Evolutionary conservation across 2,797 vertebrate genomes (phyloP).

Genomic region (Cetoscarus ocellatus): DNA sequence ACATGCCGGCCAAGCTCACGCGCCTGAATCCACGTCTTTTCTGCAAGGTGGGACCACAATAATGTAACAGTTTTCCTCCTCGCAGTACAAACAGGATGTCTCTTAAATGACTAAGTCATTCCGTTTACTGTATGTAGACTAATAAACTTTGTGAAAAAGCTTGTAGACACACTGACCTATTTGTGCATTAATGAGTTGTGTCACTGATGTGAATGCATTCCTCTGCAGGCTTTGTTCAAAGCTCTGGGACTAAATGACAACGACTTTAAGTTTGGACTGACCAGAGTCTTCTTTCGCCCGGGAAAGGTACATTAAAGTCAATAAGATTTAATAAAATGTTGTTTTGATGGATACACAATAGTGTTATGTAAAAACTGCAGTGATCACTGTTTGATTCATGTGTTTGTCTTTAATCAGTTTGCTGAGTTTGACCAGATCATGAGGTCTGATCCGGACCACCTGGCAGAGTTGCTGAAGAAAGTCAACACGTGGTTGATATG

Average conservation of each 20-base stretch:
- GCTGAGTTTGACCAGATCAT: slow-evolving; percentile 99
- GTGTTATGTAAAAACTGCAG: background rate
- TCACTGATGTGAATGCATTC: slow-evolving; percentile 26
- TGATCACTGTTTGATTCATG: background rate
- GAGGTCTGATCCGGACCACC: slow-evolving; percentile 98
- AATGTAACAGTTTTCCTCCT: slow-evolving; percentile 1
- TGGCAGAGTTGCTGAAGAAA: slow-evolving; percentile 93
- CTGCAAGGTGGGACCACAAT: slow-evolving; percentile 90
- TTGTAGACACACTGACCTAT: slow-evolving; percentile 9
- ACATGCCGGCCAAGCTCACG: slow-evolving; percentile 94
- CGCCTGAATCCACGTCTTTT: slow-evolving; percentile 96
- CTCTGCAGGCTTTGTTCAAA: slow-evolving; percentile 95
- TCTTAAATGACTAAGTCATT: slow-evolving; percentile 29
- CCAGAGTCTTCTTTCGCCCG: slow-evolving; percentile 97
- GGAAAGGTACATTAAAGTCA: slow-evolving; percentile 89
- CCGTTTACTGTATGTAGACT: slow-evolving; percentile 13
- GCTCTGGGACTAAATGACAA: slow-evolving; percentile 95
- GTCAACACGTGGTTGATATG: slow-evolving; percentile 97
- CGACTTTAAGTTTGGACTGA: slow-evolving; percentile 98
- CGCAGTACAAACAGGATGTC: background rate
- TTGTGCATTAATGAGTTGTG: slow-evolving; percentile 29
- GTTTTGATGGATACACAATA: background rate
- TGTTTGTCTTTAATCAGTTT: slow-evolving; percentile 84
- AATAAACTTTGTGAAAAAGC: slow-evolving; percentile 29
- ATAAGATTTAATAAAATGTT: background rate